Conservation (phyloP, 2,113 vertebrate species). For the Gulo gulo region DNA sequence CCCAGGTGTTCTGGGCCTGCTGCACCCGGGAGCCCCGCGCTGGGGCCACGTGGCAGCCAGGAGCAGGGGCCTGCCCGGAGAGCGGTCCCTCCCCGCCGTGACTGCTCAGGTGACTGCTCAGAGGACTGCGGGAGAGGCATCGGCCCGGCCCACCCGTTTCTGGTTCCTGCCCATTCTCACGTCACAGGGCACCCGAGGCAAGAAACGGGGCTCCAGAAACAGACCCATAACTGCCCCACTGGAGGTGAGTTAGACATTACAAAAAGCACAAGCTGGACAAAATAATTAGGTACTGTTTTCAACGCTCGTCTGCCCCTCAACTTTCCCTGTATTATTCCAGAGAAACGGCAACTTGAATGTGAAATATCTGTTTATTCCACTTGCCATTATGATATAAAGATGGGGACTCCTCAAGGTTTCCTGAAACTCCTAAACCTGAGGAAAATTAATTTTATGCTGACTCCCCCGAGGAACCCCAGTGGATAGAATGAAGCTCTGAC, state of each 20-base stretch:
- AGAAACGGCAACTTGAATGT: not conserved
- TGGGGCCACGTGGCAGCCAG: not conserved
- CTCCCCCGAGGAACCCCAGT: not conserved
- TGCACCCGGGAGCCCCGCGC: not conserved
- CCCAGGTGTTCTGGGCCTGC: not conserved
- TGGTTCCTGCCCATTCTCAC: not conserved
- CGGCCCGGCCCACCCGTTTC: not conserved
- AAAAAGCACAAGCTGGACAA: not conserved
- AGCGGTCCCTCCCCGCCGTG: rapidly evolving
- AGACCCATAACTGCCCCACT: not conserved
- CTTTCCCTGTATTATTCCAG: not conserved
- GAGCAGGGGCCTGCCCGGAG: not conserved
- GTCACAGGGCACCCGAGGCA: not conserved
- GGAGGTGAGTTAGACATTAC: not conserved
- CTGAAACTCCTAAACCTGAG: not conserved
- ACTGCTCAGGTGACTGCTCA: not conserved
- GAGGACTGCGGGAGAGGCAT: not conserved
- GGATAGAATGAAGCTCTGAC: not conserved
- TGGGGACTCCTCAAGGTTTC: not conserved
- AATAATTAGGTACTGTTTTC: not conserved
- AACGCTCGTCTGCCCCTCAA: not conserved
- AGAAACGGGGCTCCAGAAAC: not conserved
- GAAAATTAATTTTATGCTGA: slow-evolving; percentile 8
- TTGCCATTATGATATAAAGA: not conserved
- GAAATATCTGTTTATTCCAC: not conserved